Conservation (phyloP, 2,797 vertebrate species). For the Acestrorhynchus altus region DNA sequence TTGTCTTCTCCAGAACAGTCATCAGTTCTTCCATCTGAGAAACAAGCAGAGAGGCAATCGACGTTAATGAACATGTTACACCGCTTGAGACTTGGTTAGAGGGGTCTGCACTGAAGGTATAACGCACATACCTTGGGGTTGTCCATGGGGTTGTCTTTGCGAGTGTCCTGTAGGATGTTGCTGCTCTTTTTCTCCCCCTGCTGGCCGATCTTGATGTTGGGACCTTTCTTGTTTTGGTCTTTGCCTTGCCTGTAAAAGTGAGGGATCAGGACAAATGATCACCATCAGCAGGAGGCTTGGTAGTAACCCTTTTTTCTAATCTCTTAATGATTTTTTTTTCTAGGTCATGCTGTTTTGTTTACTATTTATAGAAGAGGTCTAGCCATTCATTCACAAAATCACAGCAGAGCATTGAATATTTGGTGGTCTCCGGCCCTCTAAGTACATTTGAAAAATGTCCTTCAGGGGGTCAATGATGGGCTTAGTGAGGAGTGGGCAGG, state of each 20-base stretch:
- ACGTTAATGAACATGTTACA: no score
- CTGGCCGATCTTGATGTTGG: constrained; percentile 92
- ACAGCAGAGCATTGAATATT: not conserved
- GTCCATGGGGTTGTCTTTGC: constrained; percentile 91
- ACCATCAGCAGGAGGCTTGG: not conserved
- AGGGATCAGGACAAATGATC: not conserved
- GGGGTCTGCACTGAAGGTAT: not conserved
- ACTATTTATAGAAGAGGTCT: not conserved
- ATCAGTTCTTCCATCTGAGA: constrained; percentile 92
- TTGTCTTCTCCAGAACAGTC: constrained; percentile 92
- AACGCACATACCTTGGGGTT: constrained; percentile 83
- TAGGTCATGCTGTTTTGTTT: no score
- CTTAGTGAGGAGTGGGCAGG: no score
- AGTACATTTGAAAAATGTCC: not conserved
- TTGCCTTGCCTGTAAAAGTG: constrained; percentile 90
- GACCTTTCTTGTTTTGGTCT: constrained; percentile 93
- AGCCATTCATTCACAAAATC: not conserved
- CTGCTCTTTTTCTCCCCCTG: constrained; percentile 95
- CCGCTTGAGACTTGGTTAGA: not conserved
- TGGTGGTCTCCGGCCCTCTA: no score
- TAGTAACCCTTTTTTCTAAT: not conserved
- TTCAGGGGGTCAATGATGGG: no score
- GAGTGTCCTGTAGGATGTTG: constrained; percentile 85
- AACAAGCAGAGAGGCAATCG: constrained; percentile 13
- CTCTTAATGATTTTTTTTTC: no score